A percentile compares a stretch with the other conserved stretches of the same genome.
Evolutionary conservation across 2,113 vertebrate genomes (phyloP).

Genomic region (Propithecus coquereli): DNA sequence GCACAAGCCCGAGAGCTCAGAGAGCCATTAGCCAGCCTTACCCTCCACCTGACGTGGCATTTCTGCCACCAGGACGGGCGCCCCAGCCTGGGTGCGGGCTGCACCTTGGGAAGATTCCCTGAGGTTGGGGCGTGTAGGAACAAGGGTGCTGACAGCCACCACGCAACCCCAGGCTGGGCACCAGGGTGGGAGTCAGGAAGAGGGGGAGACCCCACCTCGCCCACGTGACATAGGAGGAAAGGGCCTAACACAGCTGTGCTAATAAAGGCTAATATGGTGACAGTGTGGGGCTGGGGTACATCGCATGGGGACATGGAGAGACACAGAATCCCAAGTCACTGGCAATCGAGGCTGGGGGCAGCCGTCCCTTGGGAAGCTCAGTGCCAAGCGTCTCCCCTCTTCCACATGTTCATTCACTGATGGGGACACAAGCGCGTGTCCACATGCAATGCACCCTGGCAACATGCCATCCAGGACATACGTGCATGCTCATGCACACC

Average conservation of each 20-base stretch:
- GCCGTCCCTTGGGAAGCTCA: not conserved
- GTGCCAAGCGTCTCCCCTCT: not conserved
- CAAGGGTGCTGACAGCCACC: no score
- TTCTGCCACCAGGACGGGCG: not conserved
- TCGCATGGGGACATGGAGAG: not conserved
- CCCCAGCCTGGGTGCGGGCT: not conserved
- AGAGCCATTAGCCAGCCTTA: not conserved
- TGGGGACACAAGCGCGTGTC: not conserved
- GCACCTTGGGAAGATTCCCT: not conserved
- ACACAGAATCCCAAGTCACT: not conserved
- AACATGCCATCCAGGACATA: not conserved
- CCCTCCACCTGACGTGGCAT: fast-evolving
- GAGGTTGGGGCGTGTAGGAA: not conserved
- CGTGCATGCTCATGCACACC: no score
- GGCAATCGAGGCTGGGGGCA: not conserved
- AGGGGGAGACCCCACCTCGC: not conserved
- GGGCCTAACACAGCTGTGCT: not conserved
- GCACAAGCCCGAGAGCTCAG: not conserved
- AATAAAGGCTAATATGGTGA: no score
- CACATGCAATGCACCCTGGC: not conserved
- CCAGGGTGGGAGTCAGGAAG: not conserved
- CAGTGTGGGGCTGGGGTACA: not conserved
- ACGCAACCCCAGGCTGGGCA: not conserved
- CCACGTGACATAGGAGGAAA: not conserved
- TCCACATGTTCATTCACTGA: not conserved